phyloP scores from a whole-genome alignment of 2,888 invertebrate species.

The Hypsopygia costalis region DNA sequence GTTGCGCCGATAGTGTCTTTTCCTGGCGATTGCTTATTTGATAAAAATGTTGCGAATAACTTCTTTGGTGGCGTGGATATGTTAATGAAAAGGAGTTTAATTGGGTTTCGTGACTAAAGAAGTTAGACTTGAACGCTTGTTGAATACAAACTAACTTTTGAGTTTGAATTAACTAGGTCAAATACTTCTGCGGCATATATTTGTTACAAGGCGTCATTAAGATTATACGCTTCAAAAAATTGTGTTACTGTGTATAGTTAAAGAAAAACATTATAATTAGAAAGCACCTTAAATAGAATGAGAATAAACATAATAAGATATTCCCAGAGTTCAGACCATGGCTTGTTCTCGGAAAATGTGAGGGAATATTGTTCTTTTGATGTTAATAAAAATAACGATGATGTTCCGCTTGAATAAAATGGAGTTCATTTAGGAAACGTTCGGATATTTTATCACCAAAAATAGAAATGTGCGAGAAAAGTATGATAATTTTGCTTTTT shows the following conservation, averaged over 20 bases:
- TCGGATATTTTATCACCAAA: too few relatives aligned
- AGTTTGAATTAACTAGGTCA: too few relatives aligned
- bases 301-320: not conserved
- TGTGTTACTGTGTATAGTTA: too few relatives aligned
- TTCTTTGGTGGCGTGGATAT: not conserved
- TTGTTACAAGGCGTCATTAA: too few relatives aligned
- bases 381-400: not conserved
- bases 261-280: too few relatives aligned
- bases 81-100: not conserved
- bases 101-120: not conserved
- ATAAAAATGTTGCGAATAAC: constrained; percentile 21
- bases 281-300: too few relatives aligned
- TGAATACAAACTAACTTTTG: too few relatives aligned
- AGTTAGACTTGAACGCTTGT: too few relatives aligned
- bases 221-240: too few relatives aligned
- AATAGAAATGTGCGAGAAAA: too few relatives aligned
- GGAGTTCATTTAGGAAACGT: not conserved
- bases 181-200: too few relatives aligned
- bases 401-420: not conserved
- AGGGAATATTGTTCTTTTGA: not conserved
- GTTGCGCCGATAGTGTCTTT: constrained; percentile 57
- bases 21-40: constrained; percentile 39
- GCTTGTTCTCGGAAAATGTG: not conserved
- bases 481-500: too few relatives aligned
- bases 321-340: not conserved